These are phyloP conservation scores for Hyperoplus lanceolatus DNA, from an alignment of 2,797 vertebrate genomes.

Conservation along the genomic window DNA sequence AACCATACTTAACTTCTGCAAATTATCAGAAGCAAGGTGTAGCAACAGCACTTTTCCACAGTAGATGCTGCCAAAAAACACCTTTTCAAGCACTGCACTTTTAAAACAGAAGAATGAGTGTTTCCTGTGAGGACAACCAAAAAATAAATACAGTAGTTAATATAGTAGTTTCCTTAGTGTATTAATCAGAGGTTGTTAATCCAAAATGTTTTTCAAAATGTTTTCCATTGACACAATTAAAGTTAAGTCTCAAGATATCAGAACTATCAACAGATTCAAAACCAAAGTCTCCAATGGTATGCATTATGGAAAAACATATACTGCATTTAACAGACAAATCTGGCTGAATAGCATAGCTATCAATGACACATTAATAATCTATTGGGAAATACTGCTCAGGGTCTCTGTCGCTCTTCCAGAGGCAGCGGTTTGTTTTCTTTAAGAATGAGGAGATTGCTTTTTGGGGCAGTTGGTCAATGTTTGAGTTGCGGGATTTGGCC, in stretches of 20 bases:
- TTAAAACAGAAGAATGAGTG: too few relatives aligned
- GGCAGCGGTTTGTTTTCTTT: slow-evolving; percentile 31
- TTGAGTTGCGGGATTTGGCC: slow-evolving; percentile 60
- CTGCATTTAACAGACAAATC: background rate
- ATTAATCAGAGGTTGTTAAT: too few relatives aligned
- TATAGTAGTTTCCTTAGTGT: background rate
- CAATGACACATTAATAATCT: slow-evolving; percentile 13
- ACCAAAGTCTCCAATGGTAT: background rate
- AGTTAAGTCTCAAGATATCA: too few relatives aligned
- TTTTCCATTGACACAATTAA: too few relatives aligned
- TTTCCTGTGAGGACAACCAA: background rate
- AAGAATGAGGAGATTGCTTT: slow-evolving; percentile 32
- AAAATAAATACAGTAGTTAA: background rate
- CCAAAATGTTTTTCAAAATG: too few relatives aligned
- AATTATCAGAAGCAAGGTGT: too few relatives aligned
- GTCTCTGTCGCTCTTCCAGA: slow-evolving; percentile 7
- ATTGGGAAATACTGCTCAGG: background rate
- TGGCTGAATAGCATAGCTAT: background rate
- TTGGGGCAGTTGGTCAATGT: slow-evolving; percentile 46
- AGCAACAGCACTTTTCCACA: too few relatives aligned
- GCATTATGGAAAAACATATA: slow-evolving; percentile 12
- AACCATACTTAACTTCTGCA: too few relatives aligned
- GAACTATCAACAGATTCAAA: background rate
- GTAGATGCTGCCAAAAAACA: too few relatives aligned
- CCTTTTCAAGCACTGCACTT: too few relatives aligned